These are phyloP conservation scores for Syrista parreyssii DNA, from an alignment of 2,888 invertebrate genomes.

Conservation along the genomic window DNA sequence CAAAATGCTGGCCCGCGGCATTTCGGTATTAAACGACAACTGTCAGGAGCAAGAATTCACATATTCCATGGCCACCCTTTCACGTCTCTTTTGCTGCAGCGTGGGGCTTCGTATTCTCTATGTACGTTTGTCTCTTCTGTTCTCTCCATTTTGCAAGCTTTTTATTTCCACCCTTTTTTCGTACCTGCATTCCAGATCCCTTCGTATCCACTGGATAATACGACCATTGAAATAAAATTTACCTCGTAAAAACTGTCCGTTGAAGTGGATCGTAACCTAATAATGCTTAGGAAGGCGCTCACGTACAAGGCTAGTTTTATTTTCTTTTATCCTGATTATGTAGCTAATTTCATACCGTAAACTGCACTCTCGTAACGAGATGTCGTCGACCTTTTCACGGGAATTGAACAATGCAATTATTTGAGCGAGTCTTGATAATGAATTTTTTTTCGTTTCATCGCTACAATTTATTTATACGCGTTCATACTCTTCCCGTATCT, in stretches of 20 bases:
- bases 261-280: neutral
- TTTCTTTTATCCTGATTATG: neutral
- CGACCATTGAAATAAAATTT: neutral
- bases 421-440: neutral
- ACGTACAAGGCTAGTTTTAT: neutral
- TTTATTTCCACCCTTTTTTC: neutral
- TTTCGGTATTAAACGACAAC: slow-evolving; percentile 44
- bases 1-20: slow-evolving; percentile 34
- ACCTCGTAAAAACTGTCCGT: neutral
- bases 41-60: slow-evolving; percentile 32
- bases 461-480: neutral
- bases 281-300: neutral
- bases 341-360: neutral
- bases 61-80: neutral
- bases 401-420: neutral
- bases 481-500: neutral
- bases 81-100: neutral
- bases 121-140: neutral
- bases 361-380: neutral
- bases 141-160: neutral
- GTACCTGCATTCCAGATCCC: neutral
- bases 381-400: neutral
- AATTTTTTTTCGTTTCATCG: neutral
- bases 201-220: neutral
- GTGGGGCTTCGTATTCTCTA: neutral